Evolutionary conservation across 1,140 invertebrate genomes (phyloP).

Genomic region (Potamilus streckersoni): DNA sequence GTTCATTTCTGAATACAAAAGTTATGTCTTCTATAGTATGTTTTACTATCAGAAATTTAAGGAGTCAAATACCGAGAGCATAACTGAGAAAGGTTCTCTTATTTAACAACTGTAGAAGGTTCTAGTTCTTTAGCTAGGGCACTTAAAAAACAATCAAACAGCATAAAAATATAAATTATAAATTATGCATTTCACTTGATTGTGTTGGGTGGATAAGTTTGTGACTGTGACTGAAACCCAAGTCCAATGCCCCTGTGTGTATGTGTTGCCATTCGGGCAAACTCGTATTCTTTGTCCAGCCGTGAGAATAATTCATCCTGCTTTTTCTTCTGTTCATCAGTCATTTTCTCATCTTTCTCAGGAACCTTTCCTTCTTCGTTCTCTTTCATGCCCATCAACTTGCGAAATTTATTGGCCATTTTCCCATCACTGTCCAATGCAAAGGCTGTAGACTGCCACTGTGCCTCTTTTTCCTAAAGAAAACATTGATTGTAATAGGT

Average conservation of each 20-base stretch:
- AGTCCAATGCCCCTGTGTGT: constrained; percentile 92
- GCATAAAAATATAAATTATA: too few relatives aligned
- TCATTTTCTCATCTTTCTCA: constrained; percentile 65
- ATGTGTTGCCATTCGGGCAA: constrained; percentile 91
- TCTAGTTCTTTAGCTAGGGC: too few relatives aligned
- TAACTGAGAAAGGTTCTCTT: too few relatives aligned
- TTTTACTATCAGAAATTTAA: too few relatives aligned
- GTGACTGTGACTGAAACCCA: constrained; percentile 74
- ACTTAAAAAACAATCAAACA: too few relatives aligned
- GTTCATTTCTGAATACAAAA: too few relatives aligned
- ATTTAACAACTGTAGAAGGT: too few relatives aligned
- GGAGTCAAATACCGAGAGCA: too few relatives aligned
- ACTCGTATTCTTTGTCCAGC: constrained; percentile 95
- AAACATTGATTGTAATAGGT: constrained; percentile 1
- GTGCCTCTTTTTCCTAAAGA: constrained; percentile 41
- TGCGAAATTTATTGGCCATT: constrained; percentile 93
- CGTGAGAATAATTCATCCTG: constrained; percentile 91
- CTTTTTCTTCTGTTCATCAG: constrained; percentile 70
- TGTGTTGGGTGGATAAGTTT: too few relatives aligned
- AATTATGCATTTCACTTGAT: too few relatives aligned
- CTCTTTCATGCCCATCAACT: constrained; percentile 93
- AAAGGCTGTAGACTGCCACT: constrained; percentile 74
- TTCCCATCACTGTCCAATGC: constrained; percentile 90
- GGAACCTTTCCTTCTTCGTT: constrained; percentile 61
- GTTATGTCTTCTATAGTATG: too few relatives aligned